Evolutionary conservation across 2,888 invertebrate species (phyloP).

Genomic region (Augochlorella aurata): DNA sequence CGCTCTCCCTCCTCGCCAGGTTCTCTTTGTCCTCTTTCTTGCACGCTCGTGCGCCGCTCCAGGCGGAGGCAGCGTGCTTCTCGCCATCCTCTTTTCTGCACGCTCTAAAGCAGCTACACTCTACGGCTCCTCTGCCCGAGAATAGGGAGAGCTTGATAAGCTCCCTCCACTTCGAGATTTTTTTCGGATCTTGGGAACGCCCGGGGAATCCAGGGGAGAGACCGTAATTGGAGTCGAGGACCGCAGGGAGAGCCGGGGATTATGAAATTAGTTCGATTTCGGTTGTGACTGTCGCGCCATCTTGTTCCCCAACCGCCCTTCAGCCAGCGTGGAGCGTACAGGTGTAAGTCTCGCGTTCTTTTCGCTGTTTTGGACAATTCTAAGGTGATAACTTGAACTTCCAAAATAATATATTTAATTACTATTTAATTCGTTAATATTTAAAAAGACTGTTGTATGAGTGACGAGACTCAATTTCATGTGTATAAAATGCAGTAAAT

Average conservation of each 20-base stretch:
- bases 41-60: constrained; percentile 46
- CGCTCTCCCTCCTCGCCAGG: constrained; percentile 29
- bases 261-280: constrained; percentile 10
- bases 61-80: constrained; percentile 30
- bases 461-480: no score
- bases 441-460: no score
- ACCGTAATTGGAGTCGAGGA: constrained; percentile 9
- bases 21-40: constrained; percentile 54
- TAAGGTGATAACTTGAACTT: no score
- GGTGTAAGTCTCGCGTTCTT: not conserved
- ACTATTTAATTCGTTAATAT: no score
- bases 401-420: no score
- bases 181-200: constrained; percentile 56
- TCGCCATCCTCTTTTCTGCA: constrained; percentile 48
- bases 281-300: not conserved
- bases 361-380: no score
- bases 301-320: not conserved
- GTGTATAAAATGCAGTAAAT: no score
- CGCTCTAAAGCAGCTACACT: constrained; percentile 34
- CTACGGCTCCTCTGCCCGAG: constrained; percentile 28
- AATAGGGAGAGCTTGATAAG: constrained; percentile 47
- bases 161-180: constrained; percentile 57
- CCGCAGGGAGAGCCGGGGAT: not conserved
- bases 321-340: not conserved
- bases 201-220: constrained; percentile 8